Evolutionary conservation across 2,113 vertebrate species (phyloP).

Genomic region (Hippocampus zosterae): DNA sequence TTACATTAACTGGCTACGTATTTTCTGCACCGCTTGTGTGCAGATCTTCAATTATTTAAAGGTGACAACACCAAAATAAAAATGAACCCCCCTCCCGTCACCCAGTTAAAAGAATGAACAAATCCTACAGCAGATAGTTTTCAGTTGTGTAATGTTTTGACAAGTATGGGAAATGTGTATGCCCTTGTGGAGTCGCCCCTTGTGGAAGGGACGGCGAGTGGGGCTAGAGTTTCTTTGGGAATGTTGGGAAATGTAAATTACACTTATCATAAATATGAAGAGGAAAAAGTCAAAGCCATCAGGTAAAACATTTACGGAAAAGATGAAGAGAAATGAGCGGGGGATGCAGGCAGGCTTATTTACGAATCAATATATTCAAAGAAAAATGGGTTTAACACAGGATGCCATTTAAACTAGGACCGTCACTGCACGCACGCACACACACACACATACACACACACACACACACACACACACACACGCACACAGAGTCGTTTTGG

Average conservation of each 20-base stretch:
- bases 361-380: background rate
- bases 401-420: background rate
- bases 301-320: background rate
- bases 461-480: constrained; percentile 10
- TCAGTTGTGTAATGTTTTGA: too few relatives aligned
- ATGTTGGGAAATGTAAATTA: background rate
- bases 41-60: too few relatives aligned
- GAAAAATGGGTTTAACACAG: background rate
- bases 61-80: too few relatives aligned
- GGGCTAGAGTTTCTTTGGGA: background rate
- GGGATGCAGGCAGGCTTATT: background rate
- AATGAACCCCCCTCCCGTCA: too few relatives aligned
- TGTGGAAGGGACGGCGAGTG: background rate
- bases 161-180: background rate
- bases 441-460: constrained; percentile 7
- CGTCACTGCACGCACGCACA: background rate
- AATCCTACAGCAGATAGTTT: too few relatives aligned
- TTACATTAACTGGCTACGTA: too few relatives aligned
- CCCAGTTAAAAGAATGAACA: too few relatives aligned
- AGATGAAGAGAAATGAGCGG: background rate
- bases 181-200: background rate
- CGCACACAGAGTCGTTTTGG: constrained; percentile 4
- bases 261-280: background rate
- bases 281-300: background rate
- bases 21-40: too few relatives aligned